A percentile compares a stretch with the other conserved stretches of the same genome.
These are phyloP conservation scores for Uloborus diversus DNA, from an alignment of 1,140 invertebrate species.

Conservation along the genomic window DNA sequence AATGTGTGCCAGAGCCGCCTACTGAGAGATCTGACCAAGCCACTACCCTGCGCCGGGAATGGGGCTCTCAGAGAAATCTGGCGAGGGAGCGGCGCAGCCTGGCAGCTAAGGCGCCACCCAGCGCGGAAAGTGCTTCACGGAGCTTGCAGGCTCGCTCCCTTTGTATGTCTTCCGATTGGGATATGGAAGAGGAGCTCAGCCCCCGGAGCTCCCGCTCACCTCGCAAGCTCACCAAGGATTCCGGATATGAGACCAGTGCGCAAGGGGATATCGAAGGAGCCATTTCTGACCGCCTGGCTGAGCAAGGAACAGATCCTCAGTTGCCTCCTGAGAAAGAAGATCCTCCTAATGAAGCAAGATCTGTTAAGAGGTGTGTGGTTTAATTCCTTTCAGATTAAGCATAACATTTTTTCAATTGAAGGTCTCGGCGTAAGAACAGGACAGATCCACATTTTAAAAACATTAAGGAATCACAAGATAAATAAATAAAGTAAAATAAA, in stretches of 20 bases:
- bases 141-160: conserved; percentile 36
- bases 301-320: too few relatives aligned
- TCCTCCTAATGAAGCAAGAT: background rate
- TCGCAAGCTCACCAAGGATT: conserved; percentile 64
- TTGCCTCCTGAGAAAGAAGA: conserved; percentile 11
- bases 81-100: conserved; percentile 32
- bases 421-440: too few relatives aligned
- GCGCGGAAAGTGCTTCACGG: conserved; percentile 14
- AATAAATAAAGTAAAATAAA: too few relatives aligned
- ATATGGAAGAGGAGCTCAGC: background rate
- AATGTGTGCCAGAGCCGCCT: conserved; percentile 5
- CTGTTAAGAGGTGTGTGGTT: too few relatives aligned
- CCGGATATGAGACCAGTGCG: conserved; percentile 63
- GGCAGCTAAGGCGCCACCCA: background rate
- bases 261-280: conserved; percentile 62
- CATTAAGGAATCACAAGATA: too few relatives aligned
- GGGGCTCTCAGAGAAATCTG: conserved; percentile 43
- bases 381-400: too few relatives aligned
- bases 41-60: conserved; percentile 31
- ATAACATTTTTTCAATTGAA: too few relatives aligned
- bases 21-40: conserved; percentile 16
- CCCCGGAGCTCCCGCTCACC: conserved; percentile 56
- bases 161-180: conserved; percentile 33
- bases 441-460: too few relatives aligned
- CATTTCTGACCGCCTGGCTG: conserved; percentile 58